Conservation (phyloP, 1,140 invertebrate species). For the Lordiphosa mommai region DNA sequence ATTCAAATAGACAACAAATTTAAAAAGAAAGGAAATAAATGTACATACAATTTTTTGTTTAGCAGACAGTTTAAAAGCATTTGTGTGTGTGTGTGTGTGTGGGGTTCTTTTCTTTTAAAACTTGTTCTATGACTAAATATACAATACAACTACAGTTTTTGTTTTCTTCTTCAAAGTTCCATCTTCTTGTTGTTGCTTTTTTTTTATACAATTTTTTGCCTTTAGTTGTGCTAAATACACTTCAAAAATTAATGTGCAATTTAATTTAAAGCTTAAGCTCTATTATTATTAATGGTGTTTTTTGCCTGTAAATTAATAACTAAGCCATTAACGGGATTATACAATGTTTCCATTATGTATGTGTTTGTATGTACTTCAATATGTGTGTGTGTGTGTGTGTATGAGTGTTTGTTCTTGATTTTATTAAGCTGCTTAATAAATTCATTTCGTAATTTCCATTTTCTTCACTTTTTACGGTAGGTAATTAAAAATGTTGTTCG, state of each 20-base stretch:
- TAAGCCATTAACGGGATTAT: constrained; percentile 41
- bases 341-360: constrained; percentile 48
- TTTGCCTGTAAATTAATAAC: constrained; percentile 68
- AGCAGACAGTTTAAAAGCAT: constrained; percentile 69
- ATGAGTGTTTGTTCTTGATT: constrained; percentile 15
- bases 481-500: constrained; percentile 54
- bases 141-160: constrained; percentile 67
- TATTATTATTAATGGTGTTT: constrained; percentile 27
- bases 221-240: constrained; percentile 68
- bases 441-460: constrained; percentile 39
- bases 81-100: constrained; percentile 29
- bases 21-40: constrained; percentile 55
- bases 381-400: constrained; percentile 17
- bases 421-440: constrained; percentile 76
- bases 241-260: constrained; percentile 75
- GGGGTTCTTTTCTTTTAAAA: constrained; percentile 39
- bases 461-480: constrained; percentile 26
- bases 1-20: constrained; percentile 72
- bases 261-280: constrained; percentile 64
- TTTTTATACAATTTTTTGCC: constrained; percentile 58
- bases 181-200: constrained; percentile 23
- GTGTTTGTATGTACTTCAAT: constrained; percentile 1
- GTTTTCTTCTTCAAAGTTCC: constrained; percentile 19
- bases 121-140: constrained; percentile 59
- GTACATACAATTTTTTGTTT: constrained; percentile 65